Evolutionary conservation across 2,797 vertebrate species (phyloP), one percentile per base, ranked within the genome.

Genomic region (Halcyon smyrnensis): DNA sequence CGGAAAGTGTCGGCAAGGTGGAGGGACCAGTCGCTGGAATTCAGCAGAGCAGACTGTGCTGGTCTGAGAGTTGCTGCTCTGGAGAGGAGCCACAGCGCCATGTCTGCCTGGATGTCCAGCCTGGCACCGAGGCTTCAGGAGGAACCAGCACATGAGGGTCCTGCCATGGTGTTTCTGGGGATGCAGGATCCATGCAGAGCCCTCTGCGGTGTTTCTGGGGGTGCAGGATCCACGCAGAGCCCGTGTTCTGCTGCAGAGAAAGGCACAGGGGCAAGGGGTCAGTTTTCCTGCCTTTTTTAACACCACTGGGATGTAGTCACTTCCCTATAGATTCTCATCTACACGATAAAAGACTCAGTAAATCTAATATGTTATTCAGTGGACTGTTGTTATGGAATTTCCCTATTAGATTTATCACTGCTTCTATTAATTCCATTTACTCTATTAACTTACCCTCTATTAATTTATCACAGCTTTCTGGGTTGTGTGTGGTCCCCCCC

Each of bases 351-450:
- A 92, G 67, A 74, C 51, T n/a, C 25, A 17, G 87, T 70, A 82
- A 87, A 92, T 56, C 59, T 30, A 30, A 87, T 87, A 9, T 21
- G 24, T 36, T 89, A 59, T 39, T 87, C 75, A 60, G 43, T 20
- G 50, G 63, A 27, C 63, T 67, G 41, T 76, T 92, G 90, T 77
- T 90, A 51, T 0, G 12, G 74, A 82, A 70, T 85, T 90, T 89
- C 50, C 60, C 80, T n/a, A 25, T 77, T 17, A 90, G 59, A 95
- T 93, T 96, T 87, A 87, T 93, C 78, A 43, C 54, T 30, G 20
- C 84, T 87, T 80, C 70, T 60, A 67, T 91, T 95, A 97, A 96
- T 96, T 95, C 86, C 59, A 84, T 92, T 94, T 89, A 77, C 59
- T 76, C 64, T 75, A 50, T 88, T 91, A 78, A 93, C 90, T 95